A percentile compares a stretch with the other conserved stretches of the same genome.
Evolutionary conservation across 2,888 invertebrate species (phyloP).

Genomic region (Synergus gifuensis): DNA sequence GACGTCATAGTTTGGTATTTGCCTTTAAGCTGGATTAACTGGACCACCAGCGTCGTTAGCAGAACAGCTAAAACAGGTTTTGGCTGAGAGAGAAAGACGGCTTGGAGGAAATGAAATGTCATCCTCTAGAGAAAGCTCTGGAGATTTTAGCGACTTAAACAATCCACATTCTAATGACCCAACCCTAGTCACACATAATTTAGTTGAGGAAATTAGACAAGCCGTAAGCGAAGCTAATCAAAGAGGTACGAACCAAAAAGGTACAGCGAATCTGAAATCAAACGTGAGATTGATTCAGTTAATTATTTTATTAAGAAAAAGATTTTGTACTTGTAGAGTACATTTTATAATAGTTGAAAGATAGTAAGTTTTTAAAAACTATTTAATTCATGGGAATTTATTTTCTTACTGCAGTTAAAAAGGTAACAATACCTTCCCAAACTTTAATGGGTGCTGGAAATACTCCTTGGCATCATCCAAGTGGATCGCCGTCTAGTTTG

Average conservation of each 20-base stretch:
- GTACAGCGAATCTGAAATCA: conserved; percentile 8
- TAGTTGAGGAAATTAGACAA: conserved; percentile 92
- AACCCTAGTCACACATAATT: conserved; percentile 87
- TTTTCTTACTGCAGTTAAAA: conserved; percentile 79
- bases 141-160: conserved; percentile 82
- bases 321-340: conserved; percentile 16
- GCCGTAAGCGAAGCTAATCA: conserved; percentile 94
- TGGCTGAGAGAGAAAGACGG: conserved; percentile 91
- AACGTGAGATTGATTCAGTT: conserved; percentile 7
- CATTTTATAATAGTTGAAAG: background rate
- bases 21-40: conserved; percentile 63
- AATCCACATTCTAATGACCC: conserved; percentile 82
- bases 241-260: conserved; percentile 81
- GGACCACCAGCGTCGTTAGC: conserved; percentile 89
- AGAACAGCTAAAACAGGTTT: conserved; percentile 91
- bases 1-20: no score
- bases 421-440: conserved; percentile 84
- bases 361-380: background rate
- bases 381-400: background rate
- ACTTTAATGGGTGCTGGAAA: conserved; percentile 75
- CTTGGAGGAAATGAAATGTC: conserved; percentile 79
- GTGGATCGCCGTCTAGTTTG: conserved; percentile 83
- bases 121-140: conserved; percentile 82
- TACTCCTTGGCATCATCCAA: conserved; percentile 79
- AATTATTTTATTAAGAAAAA: conserved; percentile 8